Conservation (phyloP, 2,113 vertebrate species). For the Tonatia bakeri region DNA sequence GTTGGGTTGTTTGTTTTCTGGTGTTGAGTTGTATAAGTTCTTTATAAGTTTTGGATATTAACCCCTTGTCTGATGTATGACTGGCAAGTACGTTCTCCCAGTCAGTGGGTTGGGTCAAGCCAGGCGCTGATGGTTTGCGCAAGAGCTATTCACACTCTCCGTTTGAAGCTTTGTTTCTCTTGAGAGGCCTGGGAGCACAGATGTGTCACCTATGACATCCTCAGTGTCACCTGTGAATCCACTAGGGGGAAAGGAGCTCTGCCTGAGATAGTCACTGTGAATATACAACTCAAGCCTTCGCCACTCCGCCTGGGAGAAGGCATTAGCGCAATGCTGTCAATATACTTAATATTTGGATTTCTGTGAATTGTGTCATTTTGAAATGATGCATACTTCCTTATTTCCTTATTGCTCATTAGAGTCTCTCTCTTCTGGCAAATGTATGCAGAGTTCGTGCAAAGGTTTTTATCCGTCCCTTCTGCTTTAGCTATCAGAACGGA, state of each 20-base stretch:
- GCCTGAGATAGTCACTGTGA: background rate
- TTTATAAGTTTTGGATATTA: no score
- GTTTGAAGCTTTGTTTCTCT: background rate
- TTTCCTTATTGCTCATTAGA: background rate
- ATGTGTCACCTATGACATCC: background rate
- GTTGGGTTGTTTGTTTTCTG: no score
- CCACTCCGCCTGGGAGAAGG: background rate
- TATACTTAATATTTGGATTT: conserved; percentile 33
- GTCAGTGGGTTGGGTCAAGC: background rate
- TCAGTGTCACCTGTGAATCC: background rate
- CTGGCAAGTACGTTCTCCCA: background rate
- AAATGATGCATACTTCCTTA: background rate
- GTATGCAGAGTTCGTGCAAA: background rate
- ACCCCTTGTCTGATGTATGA: background rate
- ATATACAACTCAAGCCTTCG: background rate
- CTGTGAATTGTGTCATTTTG: background rate
- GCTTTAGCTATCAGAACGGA: conserved; percentile 42
- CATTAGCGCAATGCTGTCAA: background rate
- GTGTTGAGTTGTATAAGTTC: no score
- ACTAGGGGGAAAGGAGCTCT: background rate
- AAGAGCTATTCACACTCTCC: background rate
- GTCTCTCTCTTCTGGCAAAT: background rate
- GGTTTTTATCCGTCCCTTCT: conserved; percentile 44
- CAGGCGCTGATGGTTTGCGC: background rate
- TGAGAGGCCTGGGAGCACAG: background rate